Conservation (phyloP, 1,140 invertebrate genomes). For the Papilio polytes region DNA sequence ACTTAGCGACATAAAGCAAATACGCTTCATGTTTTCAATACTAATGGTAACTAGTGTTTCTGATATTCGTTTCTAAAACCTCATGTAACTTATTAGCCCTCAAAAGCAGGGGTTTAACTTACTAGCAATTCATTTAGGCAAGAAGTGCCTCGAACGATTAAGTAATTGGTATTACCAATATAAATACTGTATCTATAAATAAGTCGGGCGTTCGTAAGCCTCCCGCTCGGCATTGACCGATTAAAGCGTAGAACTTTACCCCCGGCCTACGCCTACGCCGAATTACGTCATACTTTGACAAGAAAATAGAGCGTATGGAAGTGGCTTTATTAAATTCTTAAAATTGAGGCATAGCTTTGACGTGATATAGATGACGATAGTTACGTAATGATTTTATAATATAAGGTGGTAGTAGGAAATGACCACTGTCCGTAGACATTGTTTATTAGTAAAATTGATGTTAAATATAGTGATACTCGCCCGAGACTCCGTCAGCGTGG, state of each 20-base stretch:
- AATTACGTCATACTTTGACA: conserved; percentile 35
- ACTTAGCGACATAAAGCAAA: too few relatives aligned
- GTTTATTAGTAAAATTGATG: too few relatives aligned
- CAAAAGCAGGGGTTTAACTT: neutral
- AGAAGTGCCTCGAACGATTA: conserved; percentile 11
- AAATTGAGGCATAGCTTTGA: too few relatives aligned
- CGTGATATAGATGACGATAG: too few relatives aligned
- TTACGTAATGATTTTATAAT: too few relatives aligned
- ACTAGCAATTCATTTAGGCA: neutral
- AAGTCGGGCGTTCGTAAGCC: conserved; percentile 33
- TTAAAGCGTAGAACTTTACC: conserved; percentile 42
- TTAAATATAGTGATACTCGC: too few relatives aligned
- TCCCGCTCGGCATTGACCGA: conserved; percentile 39
- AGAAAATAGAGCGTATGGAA: conserved; percentile 26
- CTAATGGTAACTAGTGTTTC: too few relatives aligned
- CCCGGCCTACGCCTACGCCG: conserved; percentile 37
- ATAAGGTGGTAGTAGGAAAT: too few relatives aligned
- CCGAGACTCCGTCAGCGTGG: too few relatives aligned
- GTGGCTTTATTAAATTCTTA: neutral
- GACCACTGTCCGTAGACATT: too few relatives aligned
- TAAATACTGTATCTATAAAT: conserved; percentile 35
- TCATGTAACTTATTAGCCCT: neutral
- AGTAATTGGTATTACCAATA: conserved; percentile 10
- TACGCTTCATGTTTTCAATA: neutral
- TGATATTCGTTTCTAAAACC: neutral